phyloP scores from a whole-genome alignment of 2,888 invertebrate species.

The Aspidapion aeneum region DNA sequence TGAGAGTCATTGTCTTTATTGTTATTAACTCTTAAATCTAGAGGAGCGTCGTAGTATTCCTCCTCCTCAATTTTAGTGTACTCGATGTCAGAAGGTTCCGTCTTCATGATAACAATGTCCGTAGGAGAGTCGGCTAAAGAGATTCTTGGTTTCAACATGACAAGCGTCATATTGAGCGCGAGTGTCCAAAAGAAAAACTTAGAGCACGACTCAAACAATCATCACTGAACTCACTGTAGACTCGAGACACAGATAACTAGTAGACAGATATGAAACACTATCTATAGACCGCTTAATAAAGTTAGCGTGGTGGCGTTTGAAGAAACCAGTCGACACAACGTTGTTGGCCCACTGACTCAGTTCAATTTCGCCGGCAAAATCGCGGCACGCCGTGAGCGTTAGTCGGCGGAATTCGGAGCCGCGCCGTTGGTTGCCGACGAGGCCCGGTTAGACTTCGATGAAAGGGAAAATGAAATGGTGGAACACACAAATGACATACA shows the following conservation, averaged over 20 bases:
- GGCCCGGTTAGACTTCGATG: slow-evolving; percentile 35
- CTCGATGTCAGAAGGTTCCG: background rate
- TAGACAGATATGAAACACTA: too few relatives aligned
- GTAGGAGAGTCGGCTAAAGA: background rate
- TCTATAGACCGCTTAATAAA: too few relatives aligned
- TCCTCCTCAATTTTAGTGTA: background rate
- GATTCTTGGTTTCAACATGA: background rate
- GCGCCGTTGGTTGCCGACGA: slow-evolving; percentile 54
- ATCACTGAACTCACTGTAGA: too few relatives aligned
- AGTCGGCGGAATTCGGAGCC: slow-evolving; percentile 43
- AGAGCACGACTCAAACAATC: too few relatives aligned
- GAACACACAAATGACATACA: slow-evolving; percentile 31
- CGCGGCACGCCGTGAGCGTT: background rate
- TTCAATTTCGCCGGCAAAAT: background rate
- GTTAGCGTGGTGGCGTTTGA: too few relatives aligned
- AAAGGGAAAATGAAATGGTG: slow-evolving; percentile 35
- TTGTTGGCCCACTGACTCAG: background rate
- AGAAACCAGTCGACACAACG: background rate
- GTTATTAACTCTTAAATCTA: slow-evolving; percentile 57
- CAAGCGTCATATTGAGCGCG: background rate
- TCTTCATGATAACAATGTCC: background rate
- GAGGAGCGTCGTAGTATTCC: slow-evolving; percentile 54
- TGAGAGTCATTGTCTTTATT: background rate
- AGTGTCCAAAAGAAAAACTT: too few relatives aligned
- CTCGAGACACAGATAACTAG: too few relatives aligned